Evolutionary conservation across 2,113 vertebrate species (phyloP).

Genomic region (Telmatochromis sp.): DNA sequence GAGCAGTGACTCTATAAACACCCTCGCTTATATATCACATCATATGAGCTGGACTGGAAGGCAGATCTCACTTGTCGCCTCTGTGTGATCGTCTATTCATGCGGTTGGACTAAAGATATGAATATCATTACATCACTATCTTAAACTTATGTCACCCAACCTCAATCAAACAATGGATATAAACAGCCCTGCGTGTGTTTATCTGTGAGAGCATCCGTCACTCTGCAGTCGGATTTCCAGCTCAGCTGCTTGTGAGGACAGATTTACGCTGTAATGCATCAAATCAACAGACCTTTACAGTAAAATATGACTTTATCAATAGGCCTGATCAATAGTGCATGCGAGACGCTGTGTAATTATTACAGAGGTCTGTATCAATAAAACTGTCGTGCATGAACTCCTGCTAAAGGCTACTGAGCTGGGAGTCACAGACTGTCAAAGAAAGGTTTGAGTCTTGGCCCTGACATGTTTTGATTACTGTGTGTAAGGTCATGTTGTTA

Average conservation of each 20-base stretch:
- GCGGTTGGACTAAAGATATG: conserved; percentile 41
- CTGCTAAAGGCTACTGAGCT: conserved; percentile 39
- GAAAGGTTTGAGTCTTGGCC: conserved; percentile 24
- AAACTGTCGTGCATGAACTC: conserved; percentile 63
- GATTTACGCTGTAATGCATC: conserved; percentile 64
- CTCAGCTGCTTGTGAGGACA: conserved; percentile 42
- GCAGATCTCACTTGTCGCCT: conserved; percentile 43
- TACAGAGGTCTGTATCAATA: conserved; percentile 72
- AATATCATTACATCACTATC: conserved; percentile 54
- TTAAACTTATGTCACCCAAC: conserved; percentile 45
- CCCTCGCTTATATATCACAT: conserved; percentile 57
- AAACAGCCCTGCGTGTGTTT: conserved; percentile 33
- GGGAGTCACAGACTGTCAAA: conserved; percentile 28
- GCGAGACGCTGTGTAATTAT: conserved; percentile 69
- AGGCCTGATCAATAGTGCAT: conserved; percentile 71
- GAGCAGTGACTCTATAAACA: conserved; percentile 67
- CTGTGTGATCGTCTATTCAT: conserved; percentile 30
- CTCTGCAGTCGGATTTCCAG: conserved; percentile 41
- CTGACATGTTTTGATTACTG: conserved; percentile 48
- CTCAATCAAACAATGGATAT: conserved; percentile 49
- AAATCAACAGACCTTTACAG: conserved; percentile 70
- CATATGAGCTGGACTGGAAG: conserved; percentile 40
- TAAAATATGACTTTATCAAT: conserved; percentile 80
- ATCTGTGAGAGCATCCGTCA: conserved; percentile 56
- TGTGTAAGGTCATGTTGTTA: conserved; percentile 11